Base-by-base conservation (phyloP, 2,888 invertebrate genomes). In the Meandrusa payeni region DNA sequence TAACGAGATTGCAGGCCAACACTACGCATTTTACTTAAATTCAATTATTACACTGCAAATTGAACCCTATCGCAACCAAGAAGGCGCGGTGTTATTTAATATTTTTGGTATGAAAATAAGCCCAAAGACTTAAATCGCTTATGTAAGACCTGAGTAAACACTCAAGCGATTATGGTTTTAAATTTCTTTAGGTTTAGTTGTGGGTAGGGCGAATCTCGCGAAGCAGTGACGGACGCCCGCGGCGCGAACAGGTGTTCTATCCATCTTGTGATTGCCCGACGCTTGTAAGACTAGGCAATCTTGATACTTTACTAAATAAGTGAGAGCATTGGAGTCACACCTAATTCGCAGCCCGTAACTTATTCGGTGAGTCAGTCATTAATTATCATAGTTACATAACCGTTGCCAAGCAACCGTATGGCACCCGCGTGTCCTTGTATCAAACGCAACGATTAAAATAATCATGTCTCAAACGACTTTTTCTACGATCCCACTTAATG, bases 201-300 rank as follows among this genome's bases (percentile, higher is more conserved):
- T 65, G 62, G 50, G 50, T 41, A 51, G 32, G 50, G 53, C 73
- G 72, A 64, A 62, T 58, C 59, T 56, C 36, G 48, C 61, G 70
- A 70, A 70, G 51, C 46, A 45, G n/a, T 26, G 32, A 58, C 64
- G 67, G 69, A 51, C 54, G 76, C 75, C 72, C 54, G 64, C 64
- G 69, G 75, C 68, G 59, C 57, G 62, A 76, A 80, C 81, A 82
- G 81, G 82, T 79, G 80, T 70, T 66, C 61, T 66, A 71, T 69
- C 74, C 72, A 74, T 77, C 77, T 75, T 78, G 51, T 54, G 68
- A 65, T 66, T 64, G 66, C 77, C 79, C 80, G 79, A 77, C 75
- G 72, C 61, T 62, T 24, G 28, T 6, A 2, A 5, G 52, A 50
- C 1, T 17, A 2, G 50, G 1, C 0, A 0, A 22, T 61, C 36